Percentiles rank a stretch among this genome's conserved stretches.
These are phyloP conservation scores for Geopemphigus sp. DNA, from an alignment of 1,140 invertebrate species.

Conservation along the genomic window DNA sequence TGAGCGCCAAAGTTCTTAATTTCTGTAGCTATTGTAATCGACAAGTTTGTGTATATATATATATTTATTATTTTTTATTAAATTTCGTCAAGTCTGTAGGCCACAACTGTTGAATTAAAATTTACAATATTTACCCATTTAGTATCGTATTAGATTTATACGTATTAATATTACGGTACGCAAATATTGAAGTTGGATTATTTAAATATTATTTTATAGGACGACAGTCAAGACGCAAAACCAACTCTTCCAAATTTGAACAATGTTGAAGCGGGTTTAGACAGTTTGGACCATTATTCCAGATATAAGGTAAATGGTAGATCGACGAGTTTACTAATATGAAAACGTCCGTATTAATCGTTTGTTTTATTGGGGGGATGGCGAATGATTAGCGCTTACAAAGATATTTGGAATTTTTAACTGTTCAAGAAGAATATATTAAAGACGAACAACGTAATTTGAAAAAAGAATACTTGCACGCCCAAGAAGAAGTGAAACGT, in stretches of 20 bases:
- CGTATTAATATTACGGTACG: no score
- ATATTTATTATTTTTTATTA: no score
- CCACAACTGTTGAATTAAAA: no score
- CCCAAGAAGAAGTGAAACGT: constrained; percentile 95
- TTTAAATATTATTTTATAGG: constrained; percentile 54
- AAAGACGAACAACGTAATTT: constrained; percentile 97
- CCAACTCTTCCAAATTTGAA: constrained; percentile 55
- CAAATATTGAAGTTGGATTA: no score
- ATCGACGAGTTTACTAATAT: constrained; percentile 70
- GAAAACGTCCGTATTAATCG: background rate
- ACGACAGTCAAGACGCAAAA: constrained; percentile 63
- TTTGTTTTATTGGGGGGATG: constrained; percentile 48
- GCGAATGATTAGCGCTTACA: constrained; percentile 77
- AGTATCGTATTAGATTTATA: no score
- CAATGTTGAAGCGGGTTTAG: constrained; percentile 39
- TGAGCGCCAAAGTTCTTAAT: no score
- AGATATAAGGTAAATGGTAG: constrained; percentile 62
- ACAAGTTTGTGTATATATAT: no score
- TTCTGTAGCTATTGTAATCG: no score
- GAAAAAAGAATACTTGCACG: constrained; percentile 96
- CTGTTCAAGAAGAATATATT: constrained; percentile 97
- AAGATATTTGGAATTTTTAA: constrained; percentile 90
- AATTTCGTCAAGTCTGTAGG: no score
- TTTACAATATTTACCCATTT: no score
- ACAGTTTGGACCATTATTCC: constrained; percentile 55